Evolutionary conservation across 2,113 vertebrate genomes (phyloP), one percentile per base, ranked within the genome.

Genomic region (Pagrus major): DNA sequence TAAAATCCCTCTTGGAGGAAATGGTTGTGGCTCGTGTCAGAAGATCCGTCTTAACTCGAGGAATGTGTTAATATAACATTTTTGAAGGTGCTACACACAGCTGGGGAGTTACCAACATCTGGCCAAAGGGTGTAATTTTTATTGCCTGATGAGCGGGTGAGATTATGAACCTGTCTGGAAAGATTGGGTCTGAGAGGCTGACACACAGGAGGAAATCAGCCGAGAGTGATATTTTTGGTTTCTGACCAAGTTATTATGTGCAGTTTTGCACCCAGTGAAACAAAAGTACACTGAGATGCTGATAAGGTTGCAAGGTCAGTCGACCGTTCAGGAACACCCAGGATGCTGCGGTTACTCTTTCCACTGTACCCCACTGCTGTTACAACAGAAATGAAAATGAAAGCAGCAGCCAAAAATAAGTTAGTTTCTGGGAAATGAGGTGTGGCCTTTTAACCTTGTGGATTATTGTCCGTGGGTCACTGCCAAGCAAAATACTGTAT

Each of bases 291-390:
- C 25, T 10, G 3, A 31, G 55, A 78, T 61, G 66, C 44, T 72
- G 84, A 85, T 78, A 69, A 81, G 59, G 49, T 42, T 74, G 68
- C 70, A 78, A 80, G 75, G 47, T 83, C 72, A 60, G 64, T 54
- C 7, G 47, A 35, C 49, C 61, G 80, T 59, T 77, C 80, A 81
- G 74, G 83, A 91, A 84, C 89, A 90, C 85, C 80, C 80, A 85
- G 76, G 77, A 89, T 65, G 76, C 20, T 65, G 86, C 1, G 67
- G 84, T 76, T 72, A 80, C n/a, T 25, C 15, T 6, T 60, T 65
- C 73, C 55, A 49, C 27, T 46, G 35, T 37, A 33, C 27, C 52
- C 46, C 31, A 41, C 46, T 35, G 23, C 42, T 56, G 54, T 88
- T 85, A 63, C 46, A 64, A 72, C 21, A 70, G 39, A 47, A 78